Evolutionary conservation across 2,797 vertebrate species (phyloP), one percentile per base, ranked within the genome.

Genomic region (Balearica regulorum): DNA sequence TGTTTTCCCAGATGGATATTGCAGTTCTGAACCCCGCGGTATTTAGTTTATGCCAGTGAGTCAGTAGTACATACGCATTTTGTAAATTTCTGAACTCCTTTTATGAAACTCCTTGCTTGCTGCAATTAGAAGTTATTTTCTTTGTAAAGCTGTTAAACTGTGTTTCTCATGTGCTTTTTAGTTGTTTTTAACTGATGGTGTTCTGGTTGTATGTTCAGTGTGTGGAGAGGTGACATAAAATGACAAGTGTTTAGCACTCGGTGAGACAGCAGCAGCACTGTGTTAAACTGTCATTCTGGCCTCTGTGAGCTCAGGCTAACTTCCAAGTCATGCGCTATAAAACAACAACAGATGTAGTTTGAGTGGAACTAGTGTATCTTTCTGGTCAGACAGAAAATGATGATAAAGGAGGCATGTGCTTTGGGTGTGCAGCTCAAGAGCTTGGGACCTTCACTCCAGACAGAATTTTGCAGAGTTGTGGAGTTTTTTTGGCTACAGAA

Each of bases 1-100:
- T 39, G 43, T 26, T 82, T 26, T 82, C 33, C 25, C 28, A 4
- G 16, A n/a, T 29, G 31, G n/a, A 9, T 28, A 7, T 21, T 24
- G 48, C 37, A 24, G 16, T 25, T 41, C 62, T 41, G 31, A 48
- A 28, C 39, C 51, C 39, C 43, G 11, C 3, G 1, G 18, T 16
- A 25, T 48, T 79, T 60, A 17, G 12, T 54, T 69, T 33, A 24
- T 7, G 25, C 21, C 18, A 24, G 39, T 12, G 31, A 87, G 43
- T 62, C 44, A 24, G 0, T 53, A 31, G 28, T 6, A 49, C 28
- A 3, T 7, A 13, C 0, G 5, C 13, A 15, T n/a, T n/a, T 35
- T 26, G 22, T 39, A 22, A 29, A 48, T 43, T 35, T 8, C 69
- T 15, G 25, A 43, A 31, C n/a, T 37, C 54, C 71, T 58, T 5